phyloP scores from a whole-genome alignment of 2,888 invertebrate genomes.

The Eueremaeus valkanovi region DNA sequence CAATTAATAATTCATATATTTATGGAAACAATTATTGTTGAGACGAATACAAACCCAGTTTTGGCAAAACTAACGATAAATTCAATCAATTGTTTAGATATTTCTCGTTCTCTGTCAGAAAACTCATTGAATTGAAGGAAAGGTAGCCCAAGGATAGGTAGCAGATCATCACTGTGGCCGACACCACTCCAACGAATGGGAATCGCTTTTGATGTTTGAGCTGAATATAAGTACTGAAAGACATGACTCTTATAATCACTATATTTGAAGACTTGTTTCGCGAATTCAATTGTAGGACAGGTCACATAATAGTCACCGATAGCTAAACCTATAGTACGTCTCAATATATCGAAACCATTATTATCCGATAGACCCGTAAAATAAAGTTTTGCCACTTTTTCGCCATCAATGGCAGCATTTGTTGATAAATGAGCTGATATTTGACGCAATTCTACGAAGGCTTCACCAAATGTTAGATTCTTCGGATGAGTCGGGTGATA shows the following conservation, averaged over 20 bases:
- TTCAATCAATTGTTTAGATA: conserved; percentile 25
- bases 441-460: background rate
- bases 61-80: conserved; percentile 28
- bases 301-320: conserved; percentile 22
- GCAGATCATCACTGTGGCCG: conserved; percentile 27
- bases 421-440: background rate
- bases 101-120: conserved; percentile 34
- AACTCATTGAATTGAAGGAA: background rate
- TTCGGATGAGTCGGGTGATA: background rate
- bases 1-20: background rate
- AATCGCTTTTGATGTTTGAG: background rate
- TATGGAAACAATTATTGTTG: background rate
- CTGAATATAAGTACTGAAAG: conserved; percentile 31
- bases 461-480: background rate
- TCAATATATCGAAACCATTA: background rate
- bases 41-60: conserved; percentile 12
- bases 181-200: conserved; percentile 24
- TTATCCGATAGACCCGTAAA: background rate
- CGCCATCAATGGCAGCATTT: background rate
- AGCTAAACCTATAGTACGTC: background rate
- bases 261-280: background rate
- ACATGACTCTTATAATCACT: background rate
- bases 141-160: conserved; percentile 31
- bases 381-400: conserved; percentile 18
- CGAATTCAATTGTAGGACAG: conserved; percentile 38